Conservation (phyloP, 2,797 vertebrate species). For the Euthynnus affinis region DNA sequence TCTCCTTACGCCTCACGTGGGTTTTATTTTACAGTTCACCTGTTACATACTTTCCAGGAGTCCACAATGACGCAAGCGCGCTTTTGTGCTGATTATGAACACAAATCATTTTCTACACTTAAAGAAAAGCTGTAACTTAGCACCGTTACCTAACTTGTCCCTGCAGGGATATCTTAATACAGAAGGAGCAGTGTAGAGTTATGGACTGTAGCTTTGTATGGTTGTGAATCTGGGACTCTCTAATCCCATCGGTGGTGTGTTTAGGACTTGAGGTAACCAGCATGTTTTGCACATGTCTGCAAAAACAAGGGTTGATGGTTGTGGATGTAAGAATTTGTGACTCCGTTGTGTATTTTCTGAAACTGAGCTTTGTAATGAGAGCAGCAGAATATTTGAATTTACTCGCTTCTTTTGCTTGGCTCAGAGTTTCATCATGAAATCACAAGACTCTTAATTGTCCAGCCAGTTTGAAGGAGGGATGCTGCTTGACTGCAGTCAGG, state of each 20-base stretch:
- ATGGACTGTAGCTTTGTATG: conserved; percentile 11
- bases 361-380: neutral
- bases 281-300: neutral
- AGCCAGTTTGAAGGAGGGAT: too few relatives aligned
- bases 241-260: neutral
- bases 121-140: conserved; percentile 57
- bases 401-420: too few relatives aligned
- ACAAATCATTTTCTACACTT: conserved; percentile 17
- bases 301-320: neutral
- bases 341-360: neutral
- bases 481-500: too few relatives aligned
- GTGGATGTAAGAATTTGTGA: neutral
- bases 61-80: conserved; percentile 28
- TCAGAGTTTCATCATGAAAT: too few relatives aligned
- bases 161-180: conserved; percentile 43
- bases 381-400: neutral
- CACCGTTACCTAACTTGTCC: conserved; percentile 40
- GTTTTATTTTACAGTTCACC: conserved; percentile 49
- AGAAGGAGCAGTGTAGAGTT: conserved; percentile 6
- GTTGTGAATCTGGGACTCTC: conserved; percentile 19
- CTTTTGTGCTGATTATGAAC: conserved; percentile 36
- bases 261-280: conserved; percentile 1
- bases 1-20: conserved; percentile 12
- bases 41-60: conserved; percentile 32
- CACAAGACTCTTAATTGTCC: too few relatives aligned